Conservation (phyloP, 1,140 invertebrate species). For the Heliconius hewitsoni region DNA sequence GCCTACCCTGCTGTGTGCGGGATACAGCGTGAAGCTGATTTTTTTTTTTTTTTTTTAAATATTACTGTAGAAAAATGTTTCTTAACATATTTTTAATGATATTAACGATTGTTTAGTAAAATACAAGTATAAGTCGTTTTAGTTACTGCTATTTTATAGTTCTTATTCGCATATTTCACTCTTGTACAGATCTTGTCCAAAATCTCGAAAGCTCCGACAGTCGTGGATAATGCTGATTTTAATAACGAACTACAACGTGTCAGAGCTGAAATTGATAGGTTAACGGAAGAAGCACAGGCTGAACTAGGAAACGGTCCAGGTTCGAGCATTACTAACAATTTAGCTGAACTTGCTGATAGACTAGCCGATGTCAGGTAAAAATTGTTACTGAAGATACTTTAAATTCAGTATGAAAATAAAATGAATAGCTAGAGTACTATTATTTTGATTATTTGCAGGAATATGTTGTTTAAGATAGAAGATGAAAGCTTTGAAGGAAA, state of each 20-base stretch:
- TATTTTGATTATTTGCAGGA: conserved; percentile 47
- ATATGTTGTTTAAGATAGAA: conserved; percentile 84
- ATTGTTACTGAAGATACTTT: no score
- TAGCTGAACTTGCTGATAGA: conserved; percentile 86
- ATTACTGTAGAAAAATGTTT: no score
- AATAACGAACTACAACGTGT: conserved; percentile 88
- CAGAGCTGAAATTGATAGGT: conserved; percentile 85
- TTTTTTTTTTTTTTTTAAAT: no score
- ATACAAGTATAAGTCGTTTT: neutral
- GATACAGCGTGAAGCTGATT: no score
- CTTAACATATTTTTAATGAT: no score
- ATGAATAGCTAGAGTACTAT: neutral
- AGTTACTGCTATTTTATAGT: neutral
- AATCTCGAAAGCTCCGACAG: conserved; percentile 88
- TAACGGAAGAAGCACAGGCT: conserved; percentile 86
- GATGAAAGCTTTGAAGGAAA: conserved; percentile 83
- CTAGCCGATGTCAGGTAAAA: conserved; percentile 83
- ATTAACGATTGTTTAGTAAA: no score
- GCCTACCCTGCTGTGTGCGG: no score
- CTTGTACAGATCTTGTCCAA: conserved; percentile 70
- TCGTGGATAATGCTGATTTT: conserved; percentile 92
- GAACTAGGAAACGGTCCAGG: conserved; percentile 84
- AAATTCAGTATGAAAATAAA: neutral
- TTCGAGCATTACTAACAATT: conserved; percentile 84
- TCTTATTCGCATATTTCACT: neutral